These are phyloP conservation scores for Felis catus DNA, from an alignment of 2,113 vertebrate genomes.

Conservation along the genomic window F.catus_Fca126_mat1.0 CM031418.1:40347001-40347500, in stretches of 20 bases:
- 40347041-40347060: rapidly evolving
- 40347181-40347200: neutral
- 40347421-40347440: too few relatives aligned
- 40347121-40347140: neutral
- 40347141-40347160: neutral
- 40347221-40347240: neutral
- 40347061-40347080: rapidly evolving
- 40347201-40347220: neutral
- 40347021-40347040: neutral
- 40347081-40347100: neutral
- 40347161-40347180: rapidly evolving
- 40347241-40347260: neutral
- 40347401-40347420: neutral
- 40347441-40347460: too few relatives aligned
- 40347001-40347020: neutral
- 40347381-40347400: neutral
- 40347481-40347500: neutral
- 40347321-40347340: neutral
- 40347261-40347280: rapidly evolving
- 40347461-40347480: neutral
- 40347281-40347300: neutral
- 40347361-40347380: neutral
- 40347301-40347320: constrained; percentile 28
- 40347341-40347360: rapidly evolving
- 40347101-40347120: neutral